phyloP scores from a whole-genome alignment of 92 coral and sea anemone species.

The Isaurus tuberculatus region DNA sequence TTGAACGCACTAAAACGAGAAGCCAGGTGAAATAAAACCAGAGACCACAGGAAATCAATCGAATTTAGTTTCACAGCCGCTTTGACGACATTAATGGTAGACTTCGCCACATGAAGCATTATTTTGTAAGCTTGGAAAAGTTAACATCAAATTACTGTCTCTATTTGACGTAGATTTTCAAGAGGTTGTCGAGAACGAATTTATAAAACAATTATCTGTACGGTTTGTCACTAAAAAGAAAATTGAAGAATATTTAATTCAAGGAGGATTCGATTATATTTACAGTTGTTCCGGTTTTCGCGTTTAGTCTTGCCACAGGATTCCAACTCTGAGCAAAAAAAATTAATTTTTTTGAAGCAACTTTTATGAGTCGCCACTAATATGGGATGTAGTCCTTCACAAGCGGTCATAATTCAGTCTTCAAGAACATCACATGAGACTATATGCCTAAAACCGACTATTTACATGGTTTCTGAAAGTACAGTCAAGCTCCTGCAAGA shows the following conservation, averaged over 20 bases:
- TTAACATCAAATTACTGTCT: background rate
- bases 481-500: slow-evolving; percentile 87
- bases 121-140: background rate
- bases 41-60: background rate
- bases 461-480: slow-evolving; percentile 94
- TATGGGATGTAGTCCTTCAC: slow-evolving; percentile 98
- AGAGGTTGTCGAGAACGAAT: background rate
- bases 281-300: background rate
- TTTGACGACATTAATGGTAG: background rate
- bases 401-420: slow-evolving; percentile 83
- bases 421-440: slow-evolving; percentile 60
- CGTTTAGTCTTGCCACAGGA: background rate
- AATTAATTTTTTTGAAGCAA: background rate
- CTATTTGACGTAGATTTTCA: background rate
- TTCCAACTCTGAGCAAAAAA: background rate
- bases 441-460: slow-evolving; percentile 87
- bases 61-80: background rate
- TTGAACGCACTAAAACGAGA: slow-evolving; percentile 12
- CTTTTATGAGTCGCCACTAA: background rate
- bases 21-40: slow-evolving; percentile 14
- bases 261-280: background rate
- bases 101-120: slow-evolving; percentile 12
- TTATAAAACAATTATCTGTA: too few relatives aligned
- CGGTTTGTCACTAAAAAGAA: background rate
- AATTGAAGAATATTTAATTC: background rate